Percentiles rank a stretch among this genome's conserved stretches.
Conservation (phyloP, 1,140 invertebrate genomes). For the Conus ventricosus region DNA sequence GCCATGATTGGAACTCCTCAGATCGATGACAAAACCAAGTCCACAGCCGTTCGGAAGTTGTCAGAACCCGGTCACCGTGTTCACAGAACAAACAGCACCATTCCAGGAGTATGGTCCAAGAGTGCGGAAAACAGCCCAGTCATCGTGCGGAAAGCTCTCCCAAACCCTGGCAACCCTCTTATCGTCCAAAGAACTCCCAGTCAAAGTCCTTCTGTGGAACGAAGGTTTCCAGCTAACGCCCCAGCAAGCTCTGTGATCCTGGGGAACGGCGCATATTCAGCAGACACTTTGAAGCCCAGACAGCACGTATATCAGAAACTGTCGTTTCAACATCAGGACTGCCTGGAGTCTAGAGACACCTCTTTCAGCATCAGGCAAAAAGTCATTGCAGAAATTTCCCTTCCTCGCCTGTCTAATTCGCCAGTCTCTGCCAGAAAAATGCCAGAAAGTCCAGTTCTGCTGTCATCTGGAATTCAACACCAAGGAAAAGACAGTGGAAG, state of each 20-base stretch:
- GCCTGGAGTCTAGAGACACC: not conserved
- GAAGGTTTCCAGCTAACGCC: not conserved
- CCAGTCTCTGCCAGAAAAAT: not conserved
- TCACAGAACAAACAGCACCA: not conserved
- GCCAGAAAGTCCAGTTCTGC: not conserved
- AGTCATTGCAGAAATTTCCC: not conserved
- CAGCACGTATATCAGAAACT: too few relatives aligned
- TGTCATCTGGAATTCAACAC: not conserved
- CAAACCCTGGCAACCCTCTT: not conserved
- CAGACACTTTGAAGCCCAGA: not conserved
- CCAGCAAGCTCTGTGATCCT: not conserved
- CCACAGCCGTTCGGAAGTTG: not conserved
- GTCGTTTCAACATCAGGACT: not conserved
- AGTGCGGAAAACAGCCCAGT: constrained; percentile 32
- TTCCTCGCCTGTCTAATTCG: not conserved
- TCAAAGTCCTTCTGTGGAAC: not conserved
- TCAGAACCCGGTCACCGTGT: not conserved
- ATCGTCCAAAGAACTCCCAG: not conserved
- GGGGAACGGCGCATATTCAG: not conserved
- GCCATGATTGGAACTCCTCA: not conserved
- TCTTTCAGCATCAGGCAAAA: not conserved
- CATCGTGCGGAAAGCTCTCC: constrained; percentile 25
- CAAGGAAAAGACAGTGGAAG: not conserved
- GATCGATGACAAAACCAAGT: not conserved
- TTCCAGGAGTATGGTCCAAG: not conserved